phyloP scores from a whole-genome alignment of 2,888 invertebrate species.

The Lochmaea capreae region DNA sequence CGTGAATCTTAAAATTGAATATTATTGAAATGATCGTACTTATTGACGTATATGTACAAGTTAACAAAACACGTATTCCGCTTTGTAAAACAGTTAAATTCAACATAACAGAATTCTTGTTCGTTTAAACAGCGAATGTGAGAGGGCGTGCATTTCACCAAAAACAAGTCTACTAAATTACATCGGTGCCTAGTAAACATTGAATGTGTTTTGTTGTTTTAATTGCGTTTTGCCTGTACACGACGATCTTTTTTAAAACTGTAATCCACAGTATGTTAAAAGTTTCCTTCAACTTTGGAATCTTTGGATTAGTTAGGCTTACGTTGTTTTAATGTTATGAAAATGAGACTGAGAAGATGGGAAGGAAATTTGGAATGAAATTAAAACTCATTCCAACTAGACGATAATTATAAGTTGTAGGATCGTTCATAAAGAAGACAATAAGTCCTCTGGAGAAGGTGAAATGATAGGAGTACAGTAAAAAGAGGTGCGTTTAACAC shows the following conservation, averaged over 20 bases:
- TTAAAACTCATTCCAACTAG: too few relatives aligned
- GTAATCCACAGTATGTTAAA: neutral
- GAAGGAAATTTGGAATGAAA: too few relatives aligned
- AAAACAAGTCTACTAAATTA: conserved; percentile 35
- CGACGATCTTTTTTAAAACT: neutral
- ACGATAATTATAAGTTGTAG: too few relatives aligned
- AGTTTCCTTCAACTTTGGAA: too few relatives aligned
- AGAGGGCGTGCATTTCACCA: conserved; percentile 24
- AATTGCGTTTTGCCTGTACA: neutral
- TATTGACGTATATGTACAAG: neutral
- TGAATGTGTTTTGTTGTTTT: neutral
- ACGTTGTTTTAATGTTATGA: too few relatives aligned
- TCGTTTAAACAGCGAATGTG: conserved; percentile 26
- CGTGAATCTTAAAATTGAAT: too few relatives aligned
- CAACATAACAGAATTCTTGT: conserved; percentile 28
- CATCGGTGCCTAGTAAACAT: conserved; percentile 28
- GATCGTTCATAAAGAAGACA: too few relatives aligned
- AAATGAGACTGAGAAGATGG: too few relatives aligned
- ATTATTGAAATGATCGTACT: neutral
- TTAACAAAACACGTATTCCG: conserved; percentile 25
- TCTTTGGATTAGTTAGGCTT: too few relatives aligned
- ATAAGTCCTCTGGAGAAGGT: too few relatives aligned
- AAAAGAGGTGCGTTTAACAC: too few relatives aligned
- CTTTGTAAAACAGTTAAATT: conserved; percentile 24
- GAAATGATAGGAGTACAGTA: too few relatives aligned